Evolutionary conservation across 2,888 invertebrate species (phyloP).

Genomic region (Lithophane ornitopus): DNA sequence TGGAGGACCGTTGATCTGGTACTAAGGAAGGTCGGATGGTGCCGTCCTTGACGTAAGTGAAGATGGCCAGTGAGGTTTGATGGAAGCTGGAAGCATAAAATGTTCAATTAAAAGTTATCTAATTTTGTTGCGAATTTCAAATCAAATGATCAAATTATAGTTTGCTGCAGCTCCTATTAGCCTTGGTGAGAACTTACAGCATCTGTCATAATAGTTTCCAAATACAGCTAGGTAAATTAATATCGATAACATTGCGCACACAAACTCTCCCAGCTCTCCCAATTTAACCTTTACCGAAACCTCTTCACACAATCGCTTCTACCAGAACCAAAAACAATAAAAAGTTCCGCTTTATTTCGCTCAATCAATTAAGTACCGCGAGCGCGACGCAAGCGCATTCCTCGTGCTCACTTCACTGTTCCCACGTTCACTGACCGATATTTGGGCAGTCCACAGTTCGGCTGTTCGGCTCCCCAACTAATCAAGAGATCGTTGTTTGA

Average conservation of each 20-base stretch:
- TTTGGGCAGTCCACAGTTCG: constrained; percentile 49
- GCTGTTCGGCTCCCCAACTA: constrained; percentile 71
- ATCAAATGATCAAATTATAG: too few species aligned
- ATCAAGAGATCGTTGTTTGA: constrained; percentile 86
- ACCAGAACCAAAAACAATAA: constrained; percentile 43
- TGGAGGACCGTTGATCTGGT: constrained; percentile 43
- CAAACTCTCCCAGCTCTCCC: background rate
- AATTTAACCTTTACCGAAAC: constrained; percentile 18
- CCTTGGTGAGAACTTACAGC: background rate
- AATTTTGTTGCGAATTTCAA: background rate
- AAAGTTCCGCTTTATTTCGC: constrained; percentile 62
- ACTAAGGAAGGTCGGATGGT: constrained; percentile 42
- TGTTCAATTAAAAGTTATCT: background rate
- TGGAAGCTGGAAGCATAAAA: constrained; percentile 6
- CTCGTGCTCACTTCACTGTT: constrained; percentile 67
- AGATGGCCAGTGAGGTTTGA: constrained; percentile 25
- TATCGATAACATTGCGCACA: too few species aligned
- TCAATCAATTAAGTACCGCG: constrained; percentile 59
- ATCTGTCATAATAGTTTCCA: too few species aligned
- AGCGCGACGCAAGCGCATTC: constrained; percentile 62
- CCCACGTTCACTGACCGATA: constrained; percentile 82
- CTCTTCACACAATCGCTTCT: constrained; percentile 6
- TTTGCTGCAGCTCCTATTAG: background rate
- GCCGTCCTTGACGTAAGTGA: constrained; percentile 36
- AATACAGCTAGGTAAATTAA: background rate